Percentiles rank a stretch among this genome's conserved stretches.
phyloP scores from a whole-genome alignment of 53 echinoderm and acorn worm genomes.

The Pentamera pediparva region DNA sequence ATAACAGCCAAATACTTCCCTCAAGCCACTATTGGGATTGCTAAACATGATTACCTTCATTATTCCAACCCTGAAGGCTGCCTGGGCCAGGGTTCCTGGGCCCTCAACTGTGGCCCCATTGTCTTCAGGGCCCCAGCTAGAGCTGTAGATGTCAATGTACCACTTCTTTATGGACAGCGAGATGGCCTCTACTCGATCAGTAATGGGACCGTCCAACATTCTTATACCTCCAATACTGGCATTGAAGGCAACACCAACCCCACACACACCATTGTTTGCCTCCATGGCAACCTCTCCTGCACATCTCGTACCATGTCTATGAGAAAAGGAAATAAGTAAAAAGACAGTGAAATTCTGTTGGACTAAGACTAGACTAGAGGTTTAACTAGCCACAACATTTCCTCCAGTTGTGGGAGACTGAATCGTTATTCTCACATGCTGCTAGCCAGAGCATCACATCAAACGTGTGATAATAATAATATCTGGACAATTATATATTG shows the following conservation, averaged over 20 bases:
- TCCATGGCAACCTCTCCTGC: conserved; percentile 97
- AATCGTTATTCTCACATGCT: no score
- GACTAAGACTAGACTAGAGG: no score
- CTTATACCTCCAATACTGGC: conserved; percentile 92
- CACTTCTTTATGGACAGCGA: conserved; percentile 43
- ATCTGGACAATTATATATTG: no score
- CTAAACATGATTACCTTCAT: conserved; percentile 4
- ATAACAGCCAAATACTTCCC: no score
- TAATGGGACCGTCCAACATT: conserved; percentile 79
- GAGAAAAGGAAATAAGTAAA: conserved; percentile 22
- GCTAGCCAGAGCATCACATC: no score
- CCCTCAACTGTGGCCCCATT: conserved; percentile 83
- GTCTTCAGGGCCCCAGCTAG: conserved; percentile 94
- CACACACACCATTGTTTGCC: conserved; percentile 76
- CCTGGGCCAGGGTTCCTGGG: conserved; percentile 54
- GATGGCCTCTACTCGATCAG: conserved; percentile 56
- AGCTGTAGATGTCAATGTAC: conserved; percentile 69
- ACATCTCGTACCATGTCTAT: conserved; percentile 94
- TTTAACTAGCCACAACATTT: no score
- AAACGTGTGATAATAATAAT: no score
- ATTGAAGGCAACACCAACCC: conserved; percentile 84
- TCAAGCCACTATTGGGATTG: no score
- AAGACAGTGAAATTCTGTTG: no score
- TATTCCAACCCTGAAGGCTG: conserved; percentile 51
- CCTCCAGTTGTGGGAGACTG: no score